Evolutionary conservation across 2,113 vertebrate species (phyloP), one percentile per base, ranked within the genome.

Genomic region (Harpagus bidentatus): DNA sequence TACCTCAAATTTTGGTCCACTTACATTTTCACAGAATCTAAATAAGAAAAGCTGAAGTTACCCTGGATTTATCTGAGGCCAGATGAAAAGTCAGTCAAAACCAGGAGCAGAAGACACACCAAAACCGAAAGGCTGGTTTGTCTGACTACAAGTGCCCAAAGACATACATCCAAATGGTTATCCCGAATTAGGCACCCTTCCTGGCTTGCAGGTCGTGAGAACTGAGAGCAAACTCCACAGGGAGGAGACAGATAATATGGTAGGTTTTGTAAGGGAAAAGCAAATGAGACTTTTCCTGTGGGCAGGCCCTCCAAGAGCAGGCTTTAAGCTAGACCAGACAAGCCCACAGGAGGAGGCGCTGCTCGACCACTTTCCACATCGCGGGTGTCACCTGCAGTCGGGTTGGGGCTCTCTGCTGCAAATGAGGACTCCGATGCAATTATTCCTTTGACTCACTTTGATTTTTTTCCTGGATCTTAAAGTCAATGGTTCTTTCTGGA

Each of bases 271-370:
- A 48, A 36, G 15, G n/a, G 13, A 40, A 61, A 61, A 83, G 31
- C 2, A 13, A n/a, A 48, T 13, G 16, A 8, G 45, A 18, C 4
- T 56, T 38, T 7, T 69, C 42, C 40, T 8, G 59, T 1, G 2
- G 17, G 9, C 23, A 34, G 74, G 25, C 10, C 5, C 6, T 47
- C 0, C 1, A 31, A 36, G 65, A 45, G 8, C 21, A 40, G 52
- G 21, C 13, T 50, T 61, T 4, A n/a, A 13, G 22, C 11, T 1
- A 19, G 31, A 69, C 7, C 22, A 52, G 55, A 16, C 3, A 2
- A 3, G 76, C 9, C 17, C n/a, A 55, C 97, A 93, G 85, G 72
- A 94, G 93, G 96, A 93, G 98, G 98, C 58, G 93, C 95, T 97
- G 81, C 95, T 96, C 4, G 28, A 96, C 74, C 69, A 59, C 86